phyloP scores from a whole-genome alignment of 2,797 vertebrate genomes.

The Schizopygopsis pylzovi region DNA sequence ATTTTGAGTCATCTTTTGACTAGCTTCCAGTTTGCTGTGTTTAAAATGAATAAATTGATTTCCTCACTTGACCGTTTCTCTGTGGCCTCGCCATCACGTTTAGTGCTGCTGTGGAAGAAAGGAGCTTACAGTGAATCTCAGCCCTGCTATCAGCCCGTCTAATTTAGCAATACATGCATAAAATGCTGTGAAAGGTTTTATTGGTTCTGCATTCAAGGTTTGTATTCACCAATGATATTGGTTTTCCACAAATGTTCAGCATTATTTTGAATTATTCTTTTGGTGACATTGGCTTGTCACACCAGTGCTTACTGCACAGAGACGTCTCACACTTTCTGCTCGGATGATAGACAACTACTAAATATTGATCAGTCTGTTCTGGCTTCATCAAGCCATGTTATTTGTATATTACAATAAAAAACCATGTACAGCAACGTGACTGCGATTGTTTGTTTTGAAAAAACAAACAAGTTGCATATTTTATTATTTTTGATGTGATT shows the following conservation, averaged over 20 bases:
- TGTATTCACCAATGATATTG: conserved; percentile 1
- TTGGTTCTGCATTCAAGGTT: neutral
- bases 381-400: conserved; percentile 50
- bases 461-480: neutral
- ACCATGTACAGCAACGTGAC: conserved; percentile 38
- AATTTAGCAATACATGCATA: conserved; percentile 39
- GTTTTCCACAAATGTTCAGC: neutral
- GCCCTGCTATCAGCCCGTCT: neutral
- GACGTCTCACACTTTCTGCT: conserved; percentile 38
- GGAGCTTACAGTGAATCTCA: neutral
- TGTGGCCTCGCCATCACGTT: conserved; percentile 17
- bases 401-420: conserved; percentile 60
- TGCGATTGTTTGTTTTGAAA: conserved; percentile 11
- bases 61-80: conserved; percentile 33
- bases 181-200: neutral
- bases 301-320: conserved; percentile 38
- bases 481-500: no score
- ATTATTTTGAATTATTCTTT: conserved; percentile 20
- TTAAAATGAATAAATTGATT: conserved; percentile 38
- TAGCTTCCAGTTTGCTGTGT: conserved; percentile 42
- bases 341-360: conserved; percentile 28
- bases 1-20: conserved; percentile 45
- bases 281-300: conserved; percentile 20
- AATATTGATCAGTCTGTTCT: conserved; percentile 36
- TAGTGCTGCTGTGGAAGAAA: conserved; percentile 9